Evolutionary conservation across 1,140 invertebrate genomes (phyloP).

Genomic region (Bombus superbus): DNA sequence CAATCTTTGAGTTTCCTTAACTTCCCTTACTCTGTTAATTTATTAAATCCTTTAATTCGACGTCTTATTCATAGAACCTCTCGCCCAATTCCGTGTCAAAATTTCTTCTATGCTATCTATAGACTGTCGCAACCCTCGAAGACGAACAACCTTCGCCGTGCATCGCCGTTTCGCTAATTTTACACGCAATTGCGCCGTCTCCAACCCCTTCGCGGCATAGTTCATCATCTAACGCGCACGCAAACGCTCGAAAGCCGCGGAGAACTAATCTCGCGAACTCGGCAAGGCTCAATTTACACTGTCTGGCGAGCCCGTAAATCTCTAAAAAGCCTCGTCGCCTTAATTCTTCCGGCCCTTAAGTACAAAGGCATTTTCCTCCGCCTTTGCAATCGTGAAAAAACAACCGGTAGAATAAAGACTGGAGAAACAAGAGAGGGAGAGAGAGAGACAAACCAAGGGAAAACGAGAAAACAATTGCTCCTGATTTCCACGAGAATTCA

Average conservation of each 20-base stretch:
- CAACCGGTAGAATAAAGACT: neutral
- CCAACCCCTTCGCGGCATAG: neutral
- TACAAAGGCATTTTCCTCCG: neutral
- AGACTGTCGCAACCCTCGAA: neutral
- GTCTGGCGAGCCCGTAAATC: slow-evolving; percentile 6
- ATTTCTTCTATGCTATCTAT: neutral
- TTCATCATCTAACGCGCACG: too few species aligned
- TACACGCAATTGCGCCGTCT: neutral
- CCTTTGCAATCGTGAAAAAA: neutral
- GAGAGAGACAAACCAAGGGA: neutral
- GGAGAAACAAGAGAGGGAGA: neutral
- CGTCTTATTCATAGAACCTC: neutral
- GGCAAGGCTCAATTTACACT: slow-evolving; percentile 21
- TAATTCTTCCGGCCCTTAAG: neutral
- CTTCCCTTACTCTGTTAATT: too few species aligned
- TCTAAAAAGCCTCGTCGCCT: slow-evolving; percentile 1
- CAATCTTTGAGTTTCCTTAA: too few species aligned
- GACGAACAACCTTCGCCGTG: neutral
- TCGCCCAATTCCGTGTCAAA: neutral
- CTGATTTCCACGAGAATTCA: slow-evolving; percentile 9
- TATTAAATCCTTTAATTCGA: neutral
- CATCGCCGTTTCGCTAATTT: slow-evolving; percentile 1
- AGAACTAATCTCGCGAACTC: neutral
- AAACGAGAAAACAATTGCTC: slow-evolving; percentile 2
- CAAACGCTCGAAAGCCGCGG: slow-evolving; percentile 13